Percentiles rank a stretch among this genome's conserved stretches.
Evolutionary conservation across 2,113 vertebrate species (phyloP).

Genomic region (Mesembrinibis cayennensis): DNA sequence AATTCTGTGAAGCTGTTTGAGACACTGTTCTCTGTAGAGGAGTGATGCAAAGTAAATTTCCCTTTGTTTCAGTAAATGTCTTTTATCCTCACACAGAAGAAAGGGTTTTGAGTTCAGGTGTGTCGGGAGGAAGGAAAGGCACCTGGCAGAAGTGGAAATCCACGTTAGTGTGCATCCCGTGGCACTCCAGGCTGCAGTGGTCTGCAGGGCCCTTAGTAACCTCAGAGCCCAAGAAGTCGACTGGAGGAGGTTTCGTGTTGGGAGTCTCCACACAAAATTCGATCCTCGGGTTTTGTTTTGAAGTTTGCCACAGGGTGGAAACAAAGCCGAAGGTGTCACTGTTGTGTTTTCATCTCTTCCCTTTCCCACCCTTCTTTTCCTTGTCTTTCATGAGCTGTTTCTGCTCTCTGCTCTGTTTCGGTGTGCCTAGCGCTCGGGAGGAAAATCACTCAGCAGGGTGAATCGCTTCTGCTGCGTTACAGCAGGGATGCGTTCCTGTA

Average conservation of each 20-base stretch:
- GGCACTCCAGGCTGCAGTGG: neutral
- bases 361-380: neutral
- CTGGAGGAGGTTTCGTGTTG: neutral
- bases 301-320: neutral
- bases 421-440: neutral
- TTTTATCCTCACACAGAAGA: neutral
- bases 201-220: neutral
- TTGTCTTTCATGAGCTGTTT: neutral
- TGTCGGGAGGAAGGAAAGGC: neutral
- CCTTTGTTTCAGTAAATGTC: neutral
- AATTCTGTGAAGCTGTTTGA: neutral
- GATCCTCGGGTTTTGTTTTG: neutral
- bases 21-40: neutral
- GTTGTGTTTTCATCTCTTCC: neutral
- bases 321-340: neutral
- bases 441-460: neutral
- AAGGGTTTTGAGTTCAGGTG: neutral
- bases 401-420: neutral
- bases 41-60: neutral
- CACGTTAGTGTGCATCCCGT: neutral
- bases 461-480: neutral
- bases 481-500: neutral
- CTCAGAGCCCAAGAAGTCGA: neutral
- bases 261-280: neutral
- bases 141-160: neutral